A percentile compares a stretch with the other conserved stretches of the same genome.
Conservation (phyloP, 2,113 vertebrate genomes). For the Salvelinus sp. region DNA sequence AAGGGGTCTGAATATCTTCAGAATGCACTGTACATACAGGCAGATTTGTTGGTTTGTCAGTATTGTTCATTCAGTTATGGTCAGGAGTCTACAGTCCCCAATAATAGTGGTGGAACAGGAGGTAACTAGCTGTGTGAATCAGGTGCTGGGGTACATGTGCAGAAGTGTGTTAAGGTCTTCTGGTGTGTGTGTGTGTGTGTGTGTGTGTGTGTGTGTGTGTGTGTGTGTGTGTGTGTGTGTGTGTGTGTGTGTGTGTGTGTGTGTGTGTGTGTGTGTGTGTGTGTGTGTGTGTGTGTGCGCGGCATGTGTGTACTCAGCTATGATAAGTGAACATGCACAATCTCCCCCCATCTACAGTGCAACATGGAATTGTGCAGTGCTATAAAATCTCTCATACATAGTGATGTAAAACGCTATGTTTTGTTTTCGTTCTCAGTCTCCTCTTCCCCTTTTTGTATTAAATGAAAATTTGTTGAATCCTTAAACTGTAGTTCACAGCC, state of each 20-base stretch:
- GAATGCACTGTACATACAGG: too few species aligned
- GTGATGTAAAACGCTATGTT: not conserved
- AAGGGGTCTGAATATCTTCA: too few species aligned
- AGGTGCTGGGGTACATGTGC: constrained; percentile 11
- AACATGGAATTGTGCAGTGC: not conserved
- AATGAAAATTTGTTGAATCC: not conserved
- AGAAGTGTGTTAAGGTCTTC: constrained; percentile 12
- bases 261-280: constrained; percentile 3
- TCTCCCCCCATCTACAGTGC: not conserved
- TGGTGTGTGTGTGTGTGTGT: not conserved
- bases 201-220: not conserved
- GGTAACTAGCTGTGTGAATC: not conserved
- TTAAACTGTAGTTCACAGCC: too few species aligned
- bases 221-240: constrained; percentile 1
- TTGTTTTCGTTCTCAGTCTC: not conserved
- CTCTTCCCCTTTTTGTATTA: not conserved
- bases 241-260: constrained; percentile 1
- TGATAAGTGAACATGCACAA: not conserved
- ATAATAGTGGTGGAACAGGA: not conserved
- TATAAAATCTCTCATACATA: not conserved
- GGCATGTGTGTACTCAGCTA: not conserved
- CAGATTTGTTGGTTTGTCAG: not conserved
- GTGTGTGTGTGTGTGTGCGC: not conserved
- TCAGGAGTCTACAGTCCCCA: not conserved
- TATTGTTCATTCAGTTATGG: not conserved